A percentile compares a stretch with the other conserved stretches of the same genome.
phyloP scores from a whole-genome alignment of 1,140 invertebrate genomes.

The Drosophila melanogaster region DNA sequence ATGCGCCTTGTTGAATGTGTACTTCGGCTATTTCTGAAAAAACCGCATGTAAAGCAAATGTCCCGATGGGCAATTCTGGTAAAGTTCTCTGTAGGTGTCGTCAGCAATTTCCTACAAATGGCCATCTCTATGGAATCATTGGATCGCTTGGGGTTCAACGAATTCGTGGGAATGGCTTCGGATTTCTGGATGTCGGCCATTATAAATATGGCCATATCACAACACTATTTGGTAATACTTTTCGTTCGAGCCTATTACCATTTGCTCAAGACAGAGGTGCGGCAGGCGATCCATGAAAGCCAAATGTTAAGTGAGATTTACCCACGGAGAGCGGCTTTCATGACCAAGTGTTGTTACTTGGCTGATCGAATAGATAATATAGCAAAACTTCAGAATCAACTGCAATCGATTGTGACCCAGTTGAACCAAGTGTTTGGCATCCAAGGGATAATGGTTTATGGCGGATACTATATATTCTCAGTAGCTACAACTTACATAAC shows the following conservation, averaged over 20 bases:
- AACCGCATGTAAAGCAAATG: not conserved
- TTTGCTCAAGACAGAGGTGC: constrained; percentile 18
- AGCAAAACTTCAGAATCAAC: constrained; percentile 6
- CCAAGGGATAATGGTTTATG: constrained; percentile 15
- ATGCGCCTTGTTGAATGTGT: constrained; percentile 3
- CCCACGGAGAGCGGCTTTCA: constrained; percentile 1
- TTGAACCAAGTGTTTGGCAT: not conserved
- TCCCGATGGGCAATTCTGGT: constrained; percentile 8
- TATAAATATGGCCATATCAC: constrained; percentile 12
- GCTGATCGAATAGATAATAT: constrained; percentile 29
- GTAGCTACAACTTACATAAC: constrained; percentile 7
- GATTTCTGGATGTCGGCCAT: not conserved
- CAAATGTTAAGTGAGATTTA: not conserved
- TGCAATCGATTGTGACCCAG: not conserved
- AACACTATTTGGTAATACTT: constrained; percentile 14
- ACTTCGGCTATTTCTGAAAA: not conserved
- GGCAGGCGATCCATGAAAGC: constrained; percentile 8
- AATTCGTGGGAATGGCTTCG: not conserved
- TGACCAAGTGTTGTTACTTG: constrained; percentile 33
- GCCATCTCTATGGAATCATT: not conserved
- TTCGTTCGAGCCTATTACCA: constrained; percentile 16
- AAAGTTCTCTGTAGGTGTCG: not conserved
- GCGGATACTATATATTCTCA: constrained; percentile 10
- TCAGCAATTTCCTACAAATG: constrained; percentile 11
- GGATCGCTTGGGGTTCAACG: not conserved